These are phyloP conservation scores for Erpetoichthys calabaricus DNA, from an alignment of 2,797 vertebrate genomes.

Conservation along the genomic window DNA sequence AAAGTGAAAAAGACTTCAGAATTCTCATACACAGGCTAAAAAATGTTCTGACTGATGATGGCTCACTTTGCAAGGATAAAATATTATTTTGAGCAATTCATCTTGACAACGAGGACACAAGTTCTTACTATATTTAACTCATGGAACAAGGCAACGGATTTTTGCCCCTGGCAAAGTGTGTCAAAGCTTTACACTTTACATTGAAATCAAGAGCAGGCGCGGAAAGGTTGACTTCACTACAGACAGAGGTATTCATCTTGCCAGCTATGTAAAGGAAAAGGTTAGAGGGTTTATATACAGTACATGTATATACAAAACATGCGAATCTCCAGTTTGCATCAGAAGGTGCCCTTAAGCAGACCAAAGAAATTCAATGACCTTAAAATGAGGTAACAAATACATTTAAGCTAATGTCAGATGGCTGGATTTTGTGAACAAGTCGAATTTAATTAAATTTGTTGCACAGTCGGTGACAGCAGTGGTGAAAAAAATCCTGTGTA, in stretches of 20 bases:
- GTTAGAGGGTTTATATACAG: conserved; percentile 22
- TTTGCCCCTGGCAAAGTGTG: conserved; percentile 28
- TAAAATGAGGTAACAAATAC: conserved; percentile 2
- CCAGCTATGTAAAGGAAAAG: conserved; percentile 20
- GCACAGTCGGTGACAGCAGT: background rate
- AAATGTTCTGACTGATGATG: too few species aligned
- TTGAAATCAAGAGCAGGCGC: too few species aligned
- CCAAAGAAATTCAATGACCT: conserved; percentile 7
- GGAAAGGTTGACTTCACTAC: conserved; percentile 12
- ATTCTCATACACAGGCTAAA: too few species aligned
- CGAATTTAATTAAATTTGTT: background rate
- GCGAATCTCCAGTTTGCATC: conserved; percentile 17
- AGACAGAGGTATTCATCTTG: conserved; percentile 23
- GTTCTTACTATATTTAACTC: conserved; percentile 38
- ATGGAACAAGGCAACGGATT: conserved; percentile 27
- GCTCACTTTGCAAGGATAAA: background rate
- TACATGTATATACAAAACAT: conserved; percentile 20
- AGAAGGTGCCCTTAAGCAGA: conserved; percentile 2
- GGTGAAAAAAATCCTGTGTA: background rate
- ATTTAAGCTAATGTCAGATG: background rate
- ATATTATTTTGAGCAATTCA: conserved; percentile 19
- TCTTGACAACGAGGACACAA: conserved; percentile 27
- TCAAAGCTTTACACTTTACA: conserved; percentile 22
- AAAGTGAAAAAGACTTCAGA: too few species aligned
- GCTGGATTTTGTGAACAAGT: background rate